phyloP scores from a whole-genome alignment of 2,113 vertebrate genomes.

The Chrysochloris asiatica region DNA sequence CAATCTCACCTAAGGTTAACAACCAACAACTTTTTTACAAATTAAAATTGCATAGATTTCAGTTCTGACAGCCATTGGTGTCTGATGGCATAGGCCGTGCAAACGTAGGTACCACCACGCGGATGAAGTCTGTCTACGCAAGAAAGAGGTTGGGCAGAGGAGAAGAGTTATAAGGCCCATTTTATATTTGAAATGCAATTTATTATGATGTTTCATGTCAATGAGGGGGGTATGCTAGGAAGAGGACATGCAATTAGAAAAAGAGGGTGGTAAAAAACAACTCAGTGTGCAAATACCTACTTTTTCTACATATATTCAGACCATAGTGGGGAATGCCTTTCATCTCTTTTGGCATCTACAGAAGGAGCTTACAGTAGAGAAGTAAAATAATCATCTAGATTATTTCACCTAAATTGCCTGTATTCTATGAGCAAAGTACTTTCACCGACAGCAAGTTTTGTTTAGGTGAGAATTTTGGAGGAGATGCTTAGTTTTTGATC shows the following conservation, averaged over 20 bases:
- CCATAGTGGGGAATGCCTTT: neutral
- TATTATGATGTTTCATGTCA: constrained; percentile 57
- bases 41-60: constrained; percentile 68
- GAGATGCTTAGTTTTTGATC: constrained; percentile 54
- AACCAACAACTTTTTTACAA: constrained; percentile 63
- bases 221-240: neutral
- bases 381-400: constrained; percentile 78
- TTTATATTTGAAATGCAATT: constrained; percentile 52
- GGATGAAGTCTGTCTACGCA: neutral
- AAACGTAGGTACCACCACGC: neutral
- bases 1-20: constrained; percentile 66
- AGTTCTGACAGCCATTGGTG: neutral
- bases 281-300: neutral
- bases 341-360: constrained; percentile 50
- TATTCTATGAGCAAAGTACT: constrained; percentile 57
- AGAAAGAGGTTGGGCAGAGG: neutral
- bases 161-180: neutral
- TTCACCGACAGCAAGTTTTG: constrained; percentile 61
- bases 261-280: neutral
- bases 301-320: neutral
- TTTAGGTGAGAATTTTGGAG: neutral
- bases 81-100: neutral
- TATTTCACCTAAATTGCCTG: constrained; percentile 72
- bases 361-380: constrained; percentile 3
- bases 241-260: neutral